phyloP scores from a whole-genome alignment of 1,140 invertebrate species.

The Tetramorium alpestre region DNA sequence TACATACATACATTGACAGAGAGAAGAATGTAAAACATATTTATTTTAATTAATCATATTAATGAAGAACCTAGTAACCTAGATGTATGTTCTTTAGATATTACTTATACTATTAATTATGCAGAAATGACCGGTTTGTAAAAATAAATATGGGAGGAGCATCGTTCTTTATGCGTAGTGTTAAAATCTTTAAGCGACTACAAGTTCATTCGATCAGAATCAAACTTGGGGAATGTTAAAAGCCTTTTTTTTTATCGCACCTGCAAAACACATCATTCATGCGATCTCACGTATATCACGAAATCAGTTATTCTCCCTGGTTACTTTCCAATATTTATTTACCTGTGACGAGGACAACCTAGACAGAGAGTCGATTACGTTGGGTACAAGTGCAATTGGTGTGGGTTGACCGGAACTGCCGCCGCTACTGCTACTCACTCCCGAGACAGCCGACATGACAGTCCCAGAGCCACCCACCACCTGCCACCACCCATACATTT shows the following conservation, averaged over 20 bases:
- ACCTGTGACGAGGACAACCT: constrained; percentile 82
- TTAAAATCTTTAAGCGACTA: constrained; percentile 64
- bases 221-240: constrained; percentile 55
- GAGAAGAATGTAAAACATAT: not conserved
- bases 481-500: constrained; percentile 83
- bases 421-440: constrained; percentile 84
- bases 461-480: constrained; percentile 85
- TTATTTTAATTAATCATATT: not conserved
- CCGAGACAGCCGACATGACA: constrained; percentile 83
- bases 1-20: not conserved
- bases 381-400: constrained; percentile 86
- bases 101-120: constrained; percentile 6
- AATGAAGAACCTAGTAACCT: not conserved
- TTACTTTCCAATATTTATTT: constrained; percentile 77
- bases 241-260: constrained; percentile 59
- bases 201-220: constrained; percentile 42
- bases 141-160: constrained; percentile 9
- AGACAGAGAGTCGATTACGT: constrained; percentile 84
- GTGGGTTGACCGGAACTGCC: constrained; percentile 83
- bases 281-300: constrained; percentile 64
- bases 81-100: not conserved
- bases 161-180: constrained; percentile 6
- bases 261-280: constrained; percentile 68
- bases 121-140: not conserved
- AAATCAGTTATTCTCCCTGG: constrained; percentile 69